These are phyloP conservation scores for Pachymerium ferrugineum DNA, from an alignment of 2,888 invertebrate species.

Conservation along the genomic window DNA sequence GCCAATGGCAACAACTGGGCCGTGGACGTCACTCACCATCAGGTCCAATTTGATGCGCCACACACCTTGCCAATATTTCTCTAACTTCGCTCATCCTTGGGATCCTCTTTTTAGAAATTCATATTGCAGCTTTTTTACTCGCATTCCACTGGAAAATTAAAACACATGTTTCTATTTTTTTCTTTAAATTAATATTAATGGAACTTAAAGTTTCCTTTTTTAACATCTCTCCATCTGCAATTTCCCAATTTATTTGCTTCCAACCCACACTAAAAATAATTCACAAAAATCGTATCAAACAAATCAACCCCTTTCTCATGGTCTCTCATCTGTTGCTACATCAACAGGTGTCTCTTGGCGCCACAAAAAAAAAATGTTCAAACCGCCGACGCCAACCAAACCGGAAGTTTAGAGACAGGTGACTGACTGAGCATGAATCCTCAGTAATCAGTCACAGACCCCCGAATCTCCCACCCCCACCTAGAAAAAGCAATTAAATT, in stretches of 20 bases:
- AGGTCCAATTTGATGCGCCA: background rate
- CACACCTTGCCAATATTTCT: background rate
- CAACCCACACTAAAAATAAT: background rate
- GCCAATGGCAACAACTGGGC: background rate
- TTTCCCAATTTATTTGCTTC: background rate
- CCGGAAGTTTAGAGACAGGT: background rate
- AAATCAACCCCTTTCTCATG: no score
- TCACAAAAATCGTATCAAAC: background rate
- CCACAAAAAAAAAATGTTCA: background rate
- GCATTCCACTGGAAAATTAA: background rate
- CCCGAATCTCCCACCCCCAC: background rate
- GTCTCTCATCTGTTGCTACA: background rate
- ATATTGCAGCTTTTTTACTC: background rate
- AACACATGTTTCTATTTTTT: background rate
- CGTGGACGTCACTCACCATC: background rate
- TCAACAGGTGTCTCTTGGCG: constrained; percentile 3
- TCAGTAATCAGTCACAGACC: background rate
- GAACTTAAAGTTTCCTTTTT: no score
- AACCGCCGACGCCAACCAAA: background rate
- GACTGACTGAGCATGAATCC: constrained; percentile 8
- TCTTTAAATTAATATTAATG: no score
- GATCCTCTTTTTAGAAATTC: background rate
- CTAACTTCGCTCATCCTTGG: background rate
- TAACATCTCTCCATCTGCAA: background rate
- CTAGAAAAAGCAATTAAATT: background rate